A percentile compares a stretch with the other conserved stretches of the same genome.
Conservation (phyloP, 2,797 vertebrate species). For the Lutjanus campechanus region DNA sequence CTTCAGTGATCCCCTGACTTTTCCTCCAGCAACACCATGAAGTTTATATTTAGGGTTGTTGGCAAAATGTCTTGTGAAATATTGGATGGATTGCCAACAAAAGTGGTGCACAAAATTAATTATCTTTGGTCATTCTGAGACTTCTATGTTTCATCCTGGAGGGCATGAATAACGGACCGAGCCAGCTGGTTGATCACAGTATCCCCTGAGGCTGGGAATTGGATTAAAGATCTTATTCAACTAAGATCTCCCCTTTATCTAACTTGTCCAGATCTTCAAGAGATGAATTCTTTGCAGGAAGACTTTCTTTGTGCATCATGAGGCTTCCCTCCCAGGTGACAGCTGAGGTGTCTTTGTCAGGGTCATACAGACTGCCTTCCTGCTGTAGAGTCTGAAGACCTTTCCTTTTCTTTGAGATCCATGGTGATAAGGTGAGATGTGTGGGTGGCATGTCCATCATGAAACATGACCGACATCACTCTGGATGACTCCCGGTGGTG, state of each 20-base stretch:
- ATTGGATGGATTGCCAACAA: background rate
- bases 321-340: conserved; percentile 88
- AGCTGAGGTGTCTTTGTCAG: conserved; percentile 71
- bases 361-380: conserved; percentile 86
- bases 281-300: conserved; percentile 79
- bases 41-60: no score
- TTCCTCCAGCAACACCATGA: no score
- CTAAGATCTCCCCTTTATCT: conserved; percentile 50
- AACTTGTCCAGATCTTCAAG: conserved; percentile 84
- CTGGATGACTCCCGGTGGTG: conserved; percentile 76
- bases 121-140: background rate
- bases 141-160: background rate
- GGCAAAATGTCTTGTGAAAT: no score
- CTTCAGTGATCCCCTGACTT: no score
- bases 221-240: no score
- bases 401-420: conserved; percentile 91
- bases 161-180: no score
- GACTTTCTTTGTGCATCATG: conserved; percentile 85
- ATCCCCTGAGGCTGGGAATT: no score
- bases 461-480: conserved; percentile 88
- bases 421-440: conserved; percentile 92
- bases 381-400: conserved; percentile 85
- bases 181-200: no score
- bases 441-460: conserved; percentile 87
- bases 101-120: background rate